Evolutionary conservation across 1,140 invertebrate species (phyloP).

Genomic region (Sogatella furcifera): DNA sequence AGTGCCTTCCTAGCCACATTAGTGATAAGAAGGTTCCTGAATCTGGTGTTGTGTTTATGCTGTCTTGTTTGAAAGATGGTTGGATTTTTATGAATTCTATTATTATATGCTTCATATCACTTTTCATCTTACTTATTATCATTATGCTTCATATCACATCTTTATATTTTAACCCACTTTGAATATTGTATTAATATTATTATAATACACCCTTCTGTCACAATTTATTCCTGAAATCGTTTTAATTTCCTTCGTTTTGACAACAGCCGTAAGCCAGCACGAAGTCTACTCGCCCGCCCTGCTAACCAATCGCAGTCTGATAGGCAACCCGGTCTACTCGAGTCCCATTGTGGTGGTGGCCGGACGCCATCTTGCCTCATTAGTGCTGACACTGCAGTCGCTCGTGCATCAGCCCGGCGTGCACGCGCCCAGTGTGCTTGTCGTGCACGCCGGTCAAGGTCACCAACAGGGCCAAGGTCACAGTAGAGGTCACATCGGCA

Average conservation of each 20-base stretch:
- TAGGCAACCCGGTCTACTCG: slow-evolving; percentile 34
- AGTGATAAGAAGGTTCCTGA: no score
- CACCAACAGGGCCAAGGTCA: slow-evolving; percentile 14
- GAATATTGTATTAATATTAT: no score
- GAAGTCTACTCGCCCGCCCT: slow-evolving; percentile 34
- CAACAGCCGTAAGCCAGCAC: slow-evolving; percentile 33
- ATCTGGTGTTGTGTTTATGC: no score
- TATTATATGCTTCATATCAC: no score
- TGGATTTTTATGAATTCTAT: no score
- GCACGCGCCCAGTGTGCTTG: slow-evolving; percentile 27
- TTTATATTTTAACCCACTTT: no score
- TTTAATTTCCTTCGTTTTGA: slow-evolving; percentile 19
- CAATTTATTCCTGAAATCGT: no score
- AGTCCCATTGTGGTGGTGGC: slow-evolving; percentile 37
- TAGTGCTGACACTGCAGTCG: slow-evolving; percentile 38
- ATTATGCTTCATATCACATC: no score
- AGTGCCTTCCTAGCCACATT: no score
- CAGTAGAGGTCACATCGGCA: slow-evolving; percentile 22
- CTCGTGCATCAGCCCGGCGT: slow-evolving; percentile 39
- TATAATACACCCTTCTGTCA: no score
- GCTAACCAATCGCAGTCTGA: slow-evolving; percentile 32
- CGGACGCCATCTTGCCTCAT: slow-evolving; percentile 31
- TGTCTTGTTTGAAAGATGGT: no score
- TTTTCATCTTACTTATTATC: no score
- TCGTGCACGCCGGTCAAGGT: slow-evolving; percentile 15